Conservation (phyloP, 2,113 vertebrate genomes). For the Penelope pileata region DNA sequence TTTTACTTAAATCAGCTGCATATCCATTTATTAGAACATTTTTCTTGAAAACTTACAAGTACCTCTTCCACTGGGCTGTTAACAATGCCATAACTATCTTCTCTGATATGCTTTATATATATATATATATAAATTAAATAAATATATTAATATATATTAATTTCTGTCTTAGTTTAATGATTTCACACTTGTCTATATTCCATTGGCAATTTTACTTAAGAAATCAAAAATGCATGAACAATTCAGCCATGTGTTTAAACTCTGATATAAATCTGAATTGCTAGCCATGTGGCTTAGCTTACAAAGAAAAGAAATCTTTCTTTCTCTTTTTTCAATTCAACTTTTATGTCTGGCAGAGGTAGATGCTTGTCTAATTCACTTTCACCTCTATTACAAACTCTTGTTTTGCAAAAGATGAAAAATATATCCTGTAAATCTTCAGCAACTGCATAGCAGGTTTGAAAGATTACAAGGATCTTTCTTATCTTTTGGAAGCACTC, state of each 20-base stretch:
- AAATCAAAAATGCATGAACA: not conserved
- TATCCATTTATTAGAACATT: not conserved
- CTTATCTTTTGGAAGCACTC: not conserved
- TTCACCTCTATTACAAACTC: conserved; percentile 13
- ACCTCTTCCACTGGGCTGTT: not conserved
- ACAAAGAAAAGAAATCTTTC: not conserved
- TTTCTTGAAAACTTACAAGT: not conserved
- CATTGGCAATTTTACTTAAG: not conserved
- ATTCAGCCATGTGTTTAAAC: not conserved
- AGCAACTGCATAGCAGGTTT: not conserved
- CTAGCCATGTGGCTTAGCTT: conserved; percentile 6
- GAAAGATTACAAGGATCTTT: not conserved
- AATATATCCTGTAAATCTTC: not conserved
- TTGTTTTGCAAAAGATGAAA: not conserved
- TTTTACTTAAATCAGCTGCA: not conserved
- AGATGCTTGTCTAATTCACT: conserved; percentile 11
- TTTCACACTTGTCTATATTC: not conserved
- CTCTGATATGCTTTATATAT: not conserved
- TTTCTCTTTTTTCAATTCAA: conserved; percentile 14
- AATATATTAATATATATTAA: not conserved
- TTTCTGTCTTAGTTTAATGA: not conserved
- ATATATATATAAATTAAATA: not conserved
- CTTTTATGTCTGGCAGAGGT: not conserved
- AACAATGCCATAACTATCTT: no score
- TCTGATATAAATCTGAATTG: not conserved